Evolutionary conservation across 64 coral and sea anemone genomes (phyloP).

Genomic region (Stylophora pistillata): DNA sequence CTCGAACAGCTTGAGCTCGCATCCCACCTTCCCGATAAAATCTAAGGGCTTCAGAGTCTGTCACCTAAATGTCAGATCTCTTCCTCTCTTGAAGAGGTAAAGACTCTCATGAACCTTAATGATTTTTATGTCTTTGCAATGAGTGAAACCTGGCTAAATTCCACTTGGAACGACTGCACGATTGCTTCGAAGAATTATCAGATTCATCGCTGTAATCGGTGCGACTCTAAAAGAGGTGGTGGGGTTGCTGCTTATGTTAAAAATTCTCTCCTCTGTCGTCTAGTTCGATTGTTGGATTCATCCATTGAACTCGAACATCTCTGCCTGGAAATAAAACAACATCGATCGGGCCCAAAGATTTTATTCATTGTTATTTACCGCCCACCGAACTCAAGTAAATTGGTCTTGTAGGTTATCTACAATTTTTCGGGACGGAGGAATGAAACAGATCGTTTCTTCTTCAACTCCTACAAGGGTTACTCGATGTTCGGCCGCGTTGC

Average conservation of each 20-base stretch:
- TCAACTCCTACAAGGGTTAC: conserved; percentile 42
- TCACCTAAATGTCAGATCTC: conserved; percentile 43
- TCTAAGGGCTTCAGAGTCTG: no score
- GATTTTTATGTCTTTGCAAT: conserved; percentile 57
- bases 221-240: conserved; percentile 43
- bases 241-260: conserved; percentile 52
- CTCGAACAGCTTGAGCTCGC: no score
- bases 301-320: conserved; percentile 44
- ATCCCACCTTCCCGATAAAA: conserved; percentile 38
- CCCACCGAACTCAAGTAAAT: conserved; percentile 28
- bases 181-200: conserved; percentile 31
- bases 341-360: conserved; percentile 47
- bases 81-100: conserved; percentile 42
- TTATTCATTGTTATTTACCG: conserved; percentile 62
- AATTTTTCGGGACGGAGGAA: conserved; percentile 43
- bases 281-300: conserved; percentile 32
- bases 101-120: conserved; percentile 33
- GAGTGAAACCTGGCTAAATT: conserved; percentile 59
- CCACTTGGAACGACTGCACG: conserved; percentile 33
- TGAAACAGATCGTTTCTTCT: conserved; percentile 28
- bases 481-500: not conserved
- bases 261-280: conserved; percentile 55
- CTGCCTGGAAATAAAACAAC: conserved; percentile 56
- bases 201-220: conserved; percentile 46
- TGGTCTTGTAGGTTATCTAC: not conserved